Base-by-base conservation (phyloP, 2,797 vertebrate genomes). In the Manis pentadactyla region DNA sequence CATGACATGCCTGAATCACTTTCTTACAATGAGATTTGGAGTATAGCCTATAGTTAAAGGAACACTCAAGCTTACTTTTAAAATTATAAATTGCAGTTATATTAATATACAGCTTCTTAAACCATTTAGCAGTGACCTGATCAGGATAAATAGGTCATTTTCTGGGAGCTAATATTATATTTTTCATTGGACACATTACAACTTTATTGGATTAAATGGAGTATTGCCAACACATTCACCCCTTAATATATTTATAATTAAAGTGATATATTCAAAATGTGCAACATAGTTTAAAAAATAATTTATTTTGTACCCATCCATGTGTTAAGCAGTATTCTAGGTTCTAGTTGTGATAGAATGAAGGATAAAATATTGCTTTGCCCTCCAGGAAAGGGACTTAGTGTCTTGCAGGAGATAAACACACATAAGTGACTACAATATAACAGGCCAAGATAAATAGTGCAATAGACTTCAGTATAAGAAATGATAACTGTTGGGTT, bases 121-220 rank as follows among this genome's bases (percentile, higher is more conserved):
- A 94, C n/a, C 64, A 94, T 89, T 96, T 90, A 97, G 46, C 9
- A 87, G 53, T 75, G 49, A 77, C 42, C 78, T 78, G 61, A 79
- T 84, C n/a, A 96, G 39, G 6, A 94, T 78, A 96, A 96, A 95
- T 92, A 93, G 27, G 29, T 93, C 73, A 93, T 49, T 97, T 97
- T 97, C 83, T 93, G 83, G 88, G 75, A 97, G 96, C 27, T 93
- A 97, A 73, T 85, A 90, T 71, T 83, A 75, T 12, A 78, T 81
- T 94, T 25, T 91, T 85, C 86, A 79, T 17, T 96, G 61, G 84
- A 73, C 57, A 79, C 42, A 79, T 83, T 93, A 75, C 2, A 78
- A 73, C 5, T 34, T 94, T 83, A 92, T 93, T 69, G 29, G 29
- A 93, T 94, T 81, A 87, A 66, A 75, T 93, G 53, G 81, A 88